Base-by-base conservation (phyloP, 2,797 vertebrate species). In the Falco concolor region DNA sequence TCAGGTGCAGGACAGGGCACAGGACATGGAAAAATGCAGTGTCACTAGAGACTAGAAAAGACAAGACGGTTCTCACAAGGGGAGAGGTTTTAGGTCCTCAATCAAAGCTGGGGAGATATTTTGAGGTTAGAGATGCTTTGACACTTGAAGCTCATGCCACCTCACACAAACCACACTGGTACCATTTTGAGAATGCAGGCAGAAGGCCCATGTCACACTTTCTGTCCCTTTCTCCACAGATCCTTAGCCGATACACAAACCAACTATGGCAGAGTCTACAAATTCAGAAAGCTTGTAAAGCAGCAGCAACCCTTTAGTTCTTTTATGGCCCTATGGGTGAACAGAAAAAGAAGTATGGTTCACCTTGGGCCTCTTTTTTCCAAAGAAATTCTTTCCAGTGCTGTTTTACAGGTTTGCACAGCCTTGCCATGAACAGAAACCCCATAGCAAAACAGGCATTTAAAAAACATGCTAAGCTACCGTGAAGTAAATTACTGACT, bases 381-480 rank as follows among this genome's bases (percentile, higher is more conserved):
- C 65, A 72, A 70, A 73, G 77, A 95, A 86, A 96, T 96, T 96
- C 94, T 93, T 97, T 97, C 95, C 97, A 97, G 89, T 54, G 65
- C 54, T 85, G 64, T 92, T 96, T 96, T 93, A 95, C 80, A 93
- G 92, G 95, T 84, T 84, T 94, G 87, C 86, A 56, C 28, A 90
- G 85, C 22, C 65, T 92, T 79, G 87, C 77, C 54, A n/a, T 17
- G 70, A 91, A 81, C 65, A 94, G 84, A 90, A 95, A 86, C 65
- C 69, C 69, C 74, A 54, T 22, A 83, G 93, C 88, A 74, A 94
- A 79, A 67, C 60, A 89, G 76, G 87, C 75, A 84, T 94, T 94
- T 87, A 50, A 91, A 85, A 92, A 95, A 84, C 73, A 95, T 25
- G 54, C 75, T 42, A 61, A 88, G 86, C 96, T 96, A 93, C 95